Base-by-base conservation (phyloP, 2,797 vertebrate species). In the Microctenopoma stevenorrisi region DNA sequence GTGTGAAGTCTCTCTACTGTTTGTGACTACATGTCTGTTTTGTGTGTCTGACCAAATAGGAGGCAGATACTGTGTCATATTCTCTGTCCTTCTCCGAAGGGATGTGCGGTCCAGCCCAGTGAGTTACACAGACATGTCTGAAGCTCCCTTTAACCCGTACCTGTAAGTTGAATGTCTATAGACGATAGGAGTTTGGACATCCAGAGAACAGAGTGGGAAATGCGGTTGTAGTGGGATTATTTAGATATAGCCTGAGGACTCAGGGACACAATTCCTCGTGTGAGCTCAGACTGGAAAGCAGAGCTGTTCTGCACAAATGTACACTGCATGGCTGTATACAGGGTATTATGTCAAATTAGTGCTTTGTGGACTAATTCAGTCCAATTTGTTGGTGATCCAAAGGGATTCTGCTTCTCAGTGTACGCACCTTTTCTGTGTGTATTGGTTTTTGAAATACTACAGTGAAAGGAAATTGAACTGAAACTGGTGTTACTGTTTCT, bases 181-280 rank as follows among this genome's bases (percentile, higher is more conserved):
- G 50, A 74, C n/a, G 60, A 46, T 7, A 46, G 54, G 51, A 81
- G 63, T 63, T 48, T 50, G 4, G 69, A 64, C 43, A 59, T 55
- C 65, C 3, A n/a, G 52, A 62, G 60, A 56, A 79, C 18, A 55
- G 49, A 7, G 64, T 63, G 68, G 62, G 68, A 61, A 35, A 71
- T 40, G 26, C 47, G 47, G 73, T 47, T 59, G 64, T 68, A 63
- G 73, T 47, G 52, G 75, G 60, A 81, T 82, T 83, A 72, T 81
- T 82, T 73, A 79, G 68, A 81, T 62, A 22, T 65, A 74, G 79
- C 85, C 80, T 77, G 86, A 90, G 89, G 91, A 89, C 92, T 93
- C 91, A 93, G 92, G 91, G 91, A 92, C 76, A 87, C 70, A 88
- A 87, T 73, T 85, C 69, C 55, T 87, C 62, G 70, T 16, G 56